These are phyloP conservation scores for Heliothis virescens DNA, from an alignment of 1,140 invertebrate genomes.

Conservation along the genomic window DNA sequence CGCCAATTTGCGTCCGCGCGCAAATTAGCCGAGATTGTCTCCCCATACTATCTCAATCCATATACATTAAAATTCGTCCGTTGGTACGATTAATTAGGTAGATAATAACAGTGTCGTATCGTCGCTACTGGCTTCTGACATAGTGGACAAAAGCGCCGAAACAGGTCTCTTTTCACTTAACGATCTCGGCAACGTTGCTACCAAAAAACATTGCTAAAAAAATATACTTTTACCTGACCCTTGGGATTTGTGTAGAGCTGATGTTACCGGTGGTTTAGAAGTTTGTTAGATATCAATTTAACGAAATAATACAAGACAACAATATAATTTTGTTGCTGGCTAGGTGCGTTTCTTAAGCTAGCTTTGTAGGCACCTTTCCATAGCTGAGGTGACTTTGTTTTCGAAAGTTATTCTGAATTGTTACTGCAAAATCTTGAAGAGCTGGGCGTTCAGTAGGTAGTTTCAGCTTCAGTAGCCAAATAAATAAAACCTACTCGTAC, in stretches of 20 bases:
- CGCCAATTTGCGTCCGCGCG: conserved; percentile 42
- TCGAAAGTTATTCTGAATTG: too few relatives aligned
- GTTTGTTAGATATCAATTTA: too few relatives aligned
- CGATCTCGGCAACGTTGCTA: conserved; percentile 72
- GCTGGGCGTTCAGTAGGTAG: too few relatives aligned
- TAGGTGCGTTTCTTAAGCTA: too few relatives aligned
- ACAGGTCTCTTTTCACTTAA: conserved; percentile 81
- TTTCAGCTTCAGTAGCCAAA: too few relatives aligned
- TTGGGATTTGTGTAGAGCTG: conserved; percentile 64
- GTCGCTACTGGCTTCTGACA: conserved; percentile 72
- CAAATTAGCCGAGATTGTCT: conserved; percentile 46
- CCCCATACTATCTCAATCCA: conserved; percentile 43
- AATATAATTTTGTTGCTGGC: too few relatives aligned
- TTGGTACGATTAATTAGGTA: conserved; percentile 77
- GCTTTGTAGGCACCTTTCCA: too few relatives aligned
- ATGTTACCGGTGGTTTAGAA: conserved; percentile 47
- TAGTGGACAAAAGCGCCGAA: conserved; percentile 78
- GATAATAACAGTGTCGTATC: conserved; percentile 70
- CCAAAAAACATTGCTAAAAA: conserved; percentile 82
- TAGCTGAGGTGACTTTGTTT: too few relatives aligned
- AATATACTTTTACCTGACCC: conserved; percentile 74
- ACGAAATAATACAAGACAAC: too few relatives aligned
- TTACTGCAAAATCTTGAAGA: too few relatives aligned
- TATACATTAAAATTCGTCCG: conserved; percentile 48
- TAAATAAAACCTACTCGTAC: too few relatives aligned